These are phyloP conservation scores for Fundulus diaphanus DNA, from an alignment of 2,797 vertebrate species.

Conservation along the genomic window DNA sequence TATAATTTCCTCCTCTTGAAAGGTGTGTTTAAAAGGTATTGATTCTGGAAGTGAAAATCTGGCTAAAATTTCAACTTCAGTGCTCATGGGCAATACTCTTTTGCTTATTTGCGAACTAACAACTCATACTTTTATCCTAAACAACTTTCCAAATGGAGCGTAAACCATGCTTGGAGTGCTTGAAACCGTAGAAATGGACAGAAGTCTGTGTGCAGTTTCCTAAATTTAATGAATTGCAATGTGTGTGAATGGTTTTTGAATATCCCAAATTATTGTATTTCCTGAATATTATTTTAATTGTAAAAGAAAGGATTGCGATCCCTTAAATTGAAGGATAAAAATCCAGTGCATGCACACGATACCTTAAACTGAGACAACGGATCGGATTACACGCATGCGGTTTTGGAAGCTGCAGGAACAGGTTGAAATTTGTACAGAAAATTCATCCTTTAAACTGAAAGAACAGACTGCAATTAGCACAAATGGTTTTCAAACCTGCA, in stretches of 20 bases:
- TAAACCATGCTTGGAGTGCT: too few species aligned
- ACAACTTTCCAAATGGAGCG: not conserved
- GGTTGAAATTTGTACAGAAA: not conserved
- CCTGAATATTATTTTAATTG: not conserved
- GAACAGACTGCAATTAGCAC: not conserved
- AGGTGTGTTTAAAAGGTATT: not conserved
- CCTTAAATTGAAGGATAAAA: not conserved
- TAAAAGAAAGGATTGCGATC: not conserved
- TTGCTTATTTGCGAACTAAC: not conserved
- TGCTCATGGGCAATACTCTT: not conserved
- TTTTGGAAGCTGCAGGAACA: not conserved
- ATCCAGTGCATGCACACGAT: not conserved
- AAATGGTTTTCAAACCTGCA: not conserved
- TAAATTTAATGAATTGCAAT: too few species aligned
- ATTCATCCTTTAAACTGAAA: not conserved
- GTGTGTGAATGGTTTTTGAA: too few species aligned
- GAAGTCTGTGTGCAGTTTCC: too few species aligned
- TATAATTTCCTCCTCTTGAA: not conserved
- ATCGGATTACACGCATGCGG: not conserved
- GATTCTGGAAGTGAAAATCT: not conserved
- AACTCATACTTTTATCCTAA: not conserved
- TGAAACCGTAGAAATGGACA: too few species aligned
- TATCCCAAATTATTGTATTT: too few species aligned
- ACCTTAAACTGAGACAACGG: not conserved
- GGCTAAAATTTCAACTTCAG: not conserved